Conservation (phyloP, 1,140 invertebrate species). For the Micrasema minimum region DNA sequence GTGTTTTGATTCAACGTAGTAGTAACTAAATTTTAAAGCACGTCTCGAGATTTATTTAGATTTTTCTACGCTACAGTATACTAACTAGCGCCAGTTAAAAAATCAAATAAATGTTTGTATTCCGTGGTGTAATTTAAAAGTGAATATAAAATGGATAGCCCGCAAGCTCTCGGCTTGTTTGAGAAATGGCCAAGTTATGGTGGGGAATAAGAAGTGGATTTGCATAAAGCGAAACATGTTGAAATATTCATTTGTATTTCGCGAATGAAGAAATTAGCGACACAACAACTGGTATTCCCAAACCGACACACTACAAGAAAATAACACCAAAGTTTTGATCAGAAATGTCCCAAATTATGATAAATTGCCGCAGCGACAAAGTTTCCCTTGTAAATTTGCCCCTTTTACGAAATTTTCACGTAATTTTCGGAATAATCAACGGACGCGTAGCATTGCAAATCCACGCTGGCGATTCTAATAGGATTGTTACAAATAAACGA, state of each 20-base stretch:
- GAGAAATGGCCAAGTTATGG: no score
- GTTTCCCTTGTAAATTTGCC: conserved; percentile 29
- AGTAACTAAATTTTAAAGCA: no score
- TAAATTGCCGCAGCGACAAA: conserved; percentile 28
- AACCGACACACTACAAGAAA: conserved; percentile 30
- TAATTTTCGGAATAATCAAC: conserved; percentile 42
- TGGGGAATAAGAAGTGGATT: no score
- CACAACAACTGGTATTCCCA: conserved; percentile 27
- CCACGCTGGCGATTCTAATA: conserved; percentile 47
- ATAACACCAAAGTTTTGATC: conserved; percentile 32
- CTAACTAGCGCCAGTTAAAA: no score
- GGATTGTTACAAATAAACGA: conserved; percentile 51
- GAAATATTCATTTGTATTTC: no score
- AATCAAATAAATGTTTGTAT: no score
- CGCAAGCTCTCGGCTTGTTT: no score
- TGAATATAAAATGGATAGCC: no score
- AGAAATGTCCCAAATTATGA: conserved; percentile 33
- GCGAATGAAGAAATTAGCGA: conserved; percentile 15
- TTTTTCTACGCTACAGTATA: no score
- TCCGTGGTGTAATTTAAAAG: no score
- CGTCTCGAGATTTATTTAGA: no score
- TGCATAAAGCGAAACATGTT: no score
- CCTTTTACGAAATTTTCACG: conserved; percentile 41
- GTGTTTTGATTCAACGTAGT: conserved; percentile 12
- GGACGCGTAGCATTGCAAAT: conserved; percentile 22